These are phyloP conservation scores for Microtus montanus DNA, from an alignment of 2,113 vertebrate genomes.

Conservation along the genomic window DNA sequence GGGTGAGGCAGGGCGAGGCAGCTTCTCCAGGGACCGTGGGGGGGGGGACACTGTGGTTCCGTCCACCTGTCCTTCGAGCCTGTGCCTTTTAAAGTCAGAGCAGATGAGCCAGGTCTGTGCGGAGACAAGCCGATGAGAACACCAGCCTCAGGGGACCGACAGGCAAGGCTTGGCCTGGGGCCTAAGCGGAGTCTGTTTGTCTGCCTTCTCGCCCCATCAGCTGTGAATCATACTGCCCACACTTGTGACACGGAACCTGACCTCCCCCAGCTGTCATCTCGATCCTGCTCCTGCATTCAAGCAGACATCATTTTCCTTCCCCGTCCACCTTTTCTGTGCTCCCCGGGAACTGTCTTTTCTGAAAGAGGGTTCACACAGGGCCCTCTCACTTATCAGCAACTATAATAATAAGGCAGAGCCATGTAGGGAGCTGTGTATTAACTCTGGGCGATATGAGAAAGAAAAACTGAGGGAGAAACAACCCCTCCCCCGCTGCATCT, in stretches of 20 bases:
- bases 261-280: neutral
- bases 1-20: neutral
- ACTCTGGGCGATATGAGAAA: neutral
- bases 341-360: neutral
- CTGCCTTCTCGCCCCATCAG: neutral
- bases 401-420: neutral
- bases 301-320: neutral
- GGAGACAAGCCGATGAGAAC: neutral
- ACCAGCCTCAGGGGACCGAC: neutral
- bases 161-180: neutral
- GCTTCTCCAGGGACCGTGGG: neutral
- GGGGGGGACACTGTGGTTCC: neutral
- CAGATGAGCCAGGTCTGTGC: neutral
- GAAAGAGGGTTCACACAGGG: neutral
- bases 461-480: neutral
- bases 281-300: neutral
- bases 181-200: neutral
- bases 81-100: constrained; percentile 56
- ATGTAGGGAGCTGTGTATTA: neutral
- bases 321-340: neutral
- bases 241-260: neutral
- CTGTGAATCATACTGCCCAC: neutral
- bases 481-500: neutral
- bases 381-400: neutral
- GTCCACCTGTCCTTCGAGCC: neutral